phyloP scores from a whole-genome alignment of 2,888 invertebrate species.

The Macrosoma leucophasiata region DNA sequence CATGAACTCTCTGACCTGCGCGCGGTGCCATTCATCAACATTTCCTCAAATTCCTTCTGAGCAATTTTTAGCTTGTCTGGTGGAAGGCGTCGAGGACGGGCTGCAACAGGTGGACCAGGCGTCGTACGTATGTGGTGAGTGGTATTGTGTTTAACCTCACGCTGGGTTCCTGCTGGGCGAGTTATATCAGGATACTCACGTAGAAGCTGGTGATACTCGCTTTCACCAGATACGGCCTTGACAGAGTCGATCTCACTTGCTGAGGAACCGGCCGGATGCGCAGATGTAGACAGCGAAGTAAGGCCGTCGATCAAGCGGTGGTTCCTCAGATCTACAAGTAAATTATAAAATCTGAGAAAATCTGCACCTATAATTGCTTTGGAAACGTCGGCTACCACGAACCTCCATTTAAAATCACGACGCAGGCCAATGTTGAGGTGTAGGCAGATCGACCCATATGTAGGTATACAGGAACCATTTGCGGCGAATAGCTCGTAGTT shows the following conservation, averaged over 20 bases:
- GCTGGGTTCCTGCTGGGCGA: too few relatives aligned
- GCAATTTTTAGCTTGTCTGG: constrained; percentile 13
- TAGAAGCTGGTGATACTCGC: too few relatives aligned
- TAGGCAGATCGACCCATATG: constrained; percentile 13
- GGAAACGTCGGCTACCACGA: constrained; percentile 20
- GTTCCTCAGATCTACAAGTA: constrained; percentile 15
- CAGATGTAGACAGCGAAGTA: too few relatives aligned
- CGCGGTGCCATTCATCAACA: constrained; percentile 22
- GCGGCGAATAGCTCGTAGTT: constrained; percentile 31
- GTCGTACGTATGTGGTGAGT: constrained; percentile 20
- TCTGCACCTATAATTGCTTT: constrained; percentile 21
- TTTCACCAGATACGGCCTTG: too few relatives aligned
- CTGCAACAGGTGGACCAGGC: constrained; percentile 16
- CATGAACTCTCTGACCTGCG: constrained; percentile 21
- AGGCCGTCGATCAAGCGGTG: constrained; percentile 3
- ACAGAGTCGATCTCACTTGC: too few relatives aligned
- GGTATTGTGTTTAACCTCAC: too few relatives aligned
- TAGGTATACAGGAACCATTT: constrained; percentile 26
- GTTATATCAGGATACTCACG: too few relatives aligned
- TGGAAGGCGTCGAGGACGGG: constrained; percentile 10
- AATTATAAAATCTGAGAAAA: constrained; percentile 16
- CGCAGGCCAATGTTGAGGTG: constrained; percentile 15
- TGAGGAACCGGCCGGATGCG: too few relatives aligned
- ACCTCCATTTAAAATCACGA: constrained; percentile 18
- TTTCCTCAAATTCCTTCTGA: constrained; percentile 20